Evolutionary conservation across 2,888 invertebrate species (phyloP), one percentile per base, ranked within the genome.

Genomic region (Gymnosoma rotundatum): DNA sequence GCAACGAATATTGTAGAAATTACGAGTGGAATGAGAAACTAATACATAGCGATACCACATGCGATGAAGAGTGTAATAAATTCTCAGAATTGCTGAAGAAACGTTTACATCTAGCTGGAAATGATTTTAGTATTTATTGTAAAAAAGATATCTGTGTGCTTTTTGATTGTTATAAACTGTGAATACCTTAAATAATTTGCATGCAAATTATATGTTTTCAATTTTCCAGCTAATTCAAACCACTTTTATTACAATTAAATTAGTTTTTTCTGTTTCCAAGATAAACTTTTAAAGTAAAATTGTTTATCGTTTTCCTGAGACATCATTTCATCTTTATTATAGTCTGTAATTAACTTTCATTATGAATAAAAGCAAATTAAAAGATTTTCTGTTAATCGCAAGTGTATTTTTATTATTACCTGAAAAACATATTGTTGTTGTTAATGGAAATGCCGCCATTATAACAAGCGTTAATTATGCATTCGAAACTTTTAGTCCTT

Each of bases 401-500:
- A 42, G 20, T 56, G 45, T 50, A 14, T 45, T 60, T 61, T 66
- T 38, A 20, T 20, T 70, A 0, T 21, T 36, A 14, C 4, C 16
- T 9, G 2, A 56, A 16, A 54, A 14, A 32, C 25, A 36, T 25
- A 48, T 52, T n/a, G 79, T 48, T 25, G 48, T 52, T n/a, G 79
- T 48, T 1, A 72, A 25, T 58, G 75, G 83, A 25, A 86, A 64
- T 64, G 80, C 73, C 7, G 84, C 86, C 56, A 86, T 88, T 61
- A 86, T 89, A n/a, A 88, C 89, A 32, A 90, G 89, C 86, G 88
- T 90, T 38, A 89, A 88, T 85, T 89, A 89, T 56, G 84, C 89
- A 1, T 90, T 90, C 66, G 90, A 90, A 85, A 88, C 89, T 1
- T 90, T 90, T 73, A 89, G 87, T 79, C 90, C 90, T 16, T 88